Evolutionary conservation across 2,888 invertebrate genomes (phyloP).

Genomic region (Clepsis dumicolana): DNA sequence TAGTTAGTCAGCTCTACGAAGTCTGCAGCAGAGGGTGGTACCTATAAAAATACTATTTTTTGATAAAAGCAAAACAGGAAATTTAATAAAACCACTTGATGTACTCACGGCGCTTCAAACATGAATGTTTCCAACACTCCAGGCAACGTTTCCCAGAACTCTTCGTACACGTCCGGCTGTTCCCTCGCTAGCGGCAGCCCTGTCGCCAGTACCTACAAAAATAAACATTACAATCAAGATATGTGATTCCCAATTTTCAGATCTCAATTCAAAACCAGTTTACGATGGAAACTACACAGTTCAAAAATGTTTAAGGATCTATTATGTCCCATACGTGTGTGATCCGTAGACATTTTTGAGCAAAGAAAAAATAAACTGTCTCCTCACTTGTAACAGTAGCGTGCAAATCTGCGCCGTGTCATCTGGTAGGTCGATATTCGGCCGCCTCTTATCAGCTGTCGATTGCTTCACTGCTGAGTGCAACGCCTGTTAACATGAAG

Average conservation of each 20-base stretch:
- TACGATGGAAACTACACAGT: no score
- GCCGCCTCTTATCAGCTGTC: conserved; percentile 56
- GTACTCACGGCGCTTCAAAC: conserved; percentile 88
- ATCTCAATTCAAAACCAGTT: no score
- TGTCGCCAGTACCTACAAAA: conserved; percentile 90
- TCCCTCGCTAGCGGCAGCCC: conserved; percentile 95
- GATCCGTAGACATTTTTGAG: no score
- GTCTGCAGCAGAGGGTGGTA: no score
- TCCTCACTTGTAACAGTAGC: conserved; percentile 61
- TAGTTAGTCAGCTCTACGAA: no score
- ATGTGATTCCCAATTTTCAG: no score
- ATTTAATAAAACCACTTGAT: no score
- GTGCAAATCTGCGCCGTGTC: conserved; percentile 65
- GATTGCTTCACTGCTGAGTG: conserved; percentile 60
- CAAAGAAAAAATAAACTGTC: neutral
- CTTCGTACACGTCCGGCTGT: conserved; percentile 89
- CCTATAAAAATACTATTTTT: no score
- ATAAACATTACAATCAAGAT: neutral
- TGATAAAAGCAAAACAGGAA: no score
- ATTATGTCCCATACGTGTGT: no score
- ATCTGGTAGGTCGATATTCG: conserved; percentile 57
- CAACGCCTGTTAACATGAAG: conserved; percentile 55
- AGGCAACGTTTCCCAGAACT: conserved; percentile 95
- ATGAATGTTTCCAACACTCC: conserved; percentile 95
- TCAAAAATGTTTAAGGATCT: no score